Evolutionary conservation across 1,140 invertebrate species (phyloP).

Genomic region (Doryteuthis pealeii): DNA sequence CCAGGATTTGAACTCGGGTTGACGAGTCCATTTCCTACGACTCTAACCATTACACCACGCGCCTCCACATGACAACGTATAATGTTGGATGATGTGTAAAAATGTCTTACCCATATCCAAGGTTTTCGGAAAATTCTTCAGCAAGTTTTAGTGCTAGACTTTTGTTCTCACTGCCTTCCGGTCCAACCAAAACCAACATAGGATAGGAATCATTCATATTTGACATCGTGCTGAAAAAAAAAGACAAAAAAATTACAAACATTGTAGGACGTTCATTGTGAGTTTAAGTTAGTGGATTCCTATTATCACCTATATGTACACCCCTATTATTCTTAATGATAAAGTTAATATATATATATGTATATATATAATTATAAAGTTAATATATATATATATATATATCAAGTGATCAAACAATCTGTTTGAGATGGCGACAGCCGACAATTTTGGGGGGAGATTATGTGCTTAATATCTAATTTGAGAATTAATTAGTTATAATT

Average conservation of each 20-base stretch:
- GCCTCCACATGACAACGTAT: no score
- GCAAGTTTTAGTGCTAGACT: conserved; percentile 55
- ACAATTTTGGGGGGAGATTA: no score
- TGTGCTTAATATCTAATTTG: no score
- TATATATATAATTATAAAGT: no score
- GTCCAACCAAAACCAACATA: conserved; percentile 59
- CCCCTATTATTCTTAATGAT: background rate
- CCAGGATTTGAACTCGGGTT: no score
- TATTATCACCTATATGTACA: background rate
- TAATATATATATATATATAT: no score
- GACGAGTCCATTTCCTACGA: no score
- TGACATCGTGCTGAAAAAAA: conserved; percentile 53
- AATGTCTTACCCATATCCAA: conserved; percentile 56
- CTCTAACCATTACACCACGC: no score
- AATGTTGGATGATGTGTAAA: no score
- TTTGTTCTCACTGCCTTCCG: conserved; percentile 57
- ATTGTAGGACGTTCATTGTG: background rate
- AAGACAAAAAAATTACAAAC: background rate
- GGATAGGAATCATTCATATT: conserved; percentile 59
- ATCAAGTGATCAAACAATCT: no score
- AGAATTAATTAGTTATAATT: no score
- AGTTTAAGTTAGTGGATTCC: background rate
- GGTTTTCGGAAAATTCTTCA: conserved; percentile 59
- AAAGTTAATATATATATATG: background rate
- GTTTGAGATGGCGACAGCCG: no score